Evolutionary conservation across 1,140 invertebrate species (phyloP), one percentile per base, ranked within the genome.

Genomic region (Drosophila orena): DNA sequence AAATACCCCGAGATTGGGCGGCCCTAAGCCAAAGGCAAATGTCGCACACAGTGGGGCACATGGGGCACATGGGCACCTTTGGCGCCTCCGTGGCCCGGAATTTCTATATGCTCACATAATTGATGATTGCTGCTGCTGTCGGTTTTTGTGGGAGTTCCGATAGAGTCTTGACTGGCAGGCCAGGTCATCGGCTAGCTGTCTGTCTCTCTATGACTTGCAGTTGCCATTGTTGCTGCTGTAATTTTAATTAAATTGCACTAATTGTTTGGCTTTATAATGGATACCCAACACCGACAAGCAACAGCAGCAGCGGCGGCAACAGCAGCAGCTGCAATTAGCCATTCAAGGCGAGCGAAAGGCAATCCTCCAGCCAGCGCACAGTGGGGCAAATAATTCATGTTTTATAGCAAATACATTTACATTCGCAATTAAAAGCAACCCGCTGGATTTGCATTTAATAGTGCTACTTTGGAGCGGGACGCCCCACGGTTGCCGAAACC

Each of bases 241-340:
- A 64, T 74, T 85, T 84, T 86, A 86, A 86, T 86, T 86, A 86
- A 89, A 86, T 86, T 86, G 83, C 84, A 84, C 83, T 88, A 88
- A 88, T 88, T 88, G 79, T 79, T 88, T 77, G 71, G 62, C 57
- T 73, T 77, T 83, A 88, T 83, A 83, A 86, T 86, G 66, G 81
- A 85, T 79, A 84, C 60, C 68, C 60, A 72, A 58, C 75, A 62
- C 76, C 56, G 52, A 30, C 60, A 55, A 8, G 20, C 68, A 30
- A 8, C 59, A 35, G 34, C 20, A 30, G 22, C 38, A 35, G 37
- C 54, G 35, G 27, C 30, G n/a, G 40, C 53, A 44, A 22, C 52
- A 58, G 34, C 52, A 58, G 34, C 38, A 44, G 47, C 50, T 76
- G 81, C 83, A 86, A 86, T 85, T 86, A 86, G 74, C 81, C 62